Conservation (phyloP, 2,113 vertebrate genomes). For the Manacus vitellinus region DNA sequence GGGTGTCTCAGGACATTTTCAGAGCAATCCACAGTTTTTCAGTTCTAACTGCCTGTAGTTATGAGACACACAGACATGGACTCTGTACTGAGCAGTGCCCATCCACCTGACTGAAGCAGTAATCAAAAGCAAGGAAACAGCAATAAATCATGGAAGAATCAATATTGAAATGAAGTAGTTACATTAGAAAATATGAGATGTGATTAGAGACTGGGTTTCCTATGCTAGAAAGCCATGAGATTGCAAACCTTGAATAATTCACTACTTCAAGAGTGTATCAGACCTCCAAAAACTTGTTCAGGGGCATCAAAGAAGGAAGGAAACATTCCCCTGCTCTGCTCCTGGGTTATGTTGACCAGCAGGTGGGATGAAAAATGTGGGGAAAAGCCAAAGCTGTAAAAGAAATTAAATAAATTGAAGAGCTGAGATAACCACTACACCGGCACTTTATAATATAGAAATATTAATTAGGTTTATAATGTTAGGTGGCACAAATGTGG, state of each 20-base stretch:
- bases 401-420: background rate
- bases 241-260: background rate
- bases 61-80: background rate
- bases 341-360: background rate
- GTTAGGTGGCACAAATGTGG: background rate
- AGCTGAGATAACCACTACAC: background rate
- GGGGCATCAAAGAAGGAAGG: background rate
- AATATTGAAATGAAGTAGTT: background rate
- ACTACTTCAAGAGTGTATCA: background rate
- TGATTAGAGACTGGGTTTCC: background rate
- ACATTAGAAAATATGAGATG: background rate
- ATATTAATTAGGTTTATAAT: background rate
- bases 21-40: background rate
- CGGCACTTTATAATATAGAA: background rate
- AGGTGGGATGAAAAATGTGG: background rate
- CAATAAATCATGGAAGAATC: background rate
- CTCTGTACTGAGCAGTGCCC: background rate
- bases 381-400: background rate
- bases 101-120: background rate
- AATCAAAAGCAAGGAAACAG: background rate
- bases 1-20: background rate
- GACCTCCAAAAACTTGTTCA: background rate
- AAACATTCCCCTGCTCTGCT: background rate
- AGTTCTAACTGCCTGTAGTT: background rate
- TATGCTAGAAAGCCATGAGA: background rate